Conservation (phyloP, 2,113 vertebrate genomes). For the Eudorcas thomsonii region DNA sequence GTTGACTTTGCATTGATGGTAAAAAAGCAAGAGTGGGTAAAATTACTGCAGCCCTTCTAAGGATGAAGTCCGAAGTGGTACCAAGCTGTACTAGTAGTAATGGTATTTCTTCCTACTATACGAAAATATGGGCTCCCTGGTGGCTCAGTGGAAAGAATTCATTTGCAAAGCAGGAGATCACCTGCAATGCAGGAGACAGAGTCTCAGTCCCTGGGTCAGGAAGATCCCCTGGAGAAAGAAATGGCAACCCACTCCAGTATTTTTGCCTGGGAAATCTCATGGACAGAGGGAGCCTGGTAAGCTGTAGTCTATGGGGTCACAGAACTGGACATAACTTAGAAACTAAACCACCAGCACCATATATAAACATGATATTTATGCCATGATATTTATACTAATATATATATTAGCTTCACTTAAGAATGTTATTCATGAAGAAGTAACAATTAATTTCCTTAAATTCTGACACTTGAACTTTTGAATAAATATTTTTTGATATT, state of each 20-base stretch:
- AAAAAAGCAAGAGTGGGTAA: neutral
- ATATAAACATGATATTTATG: neutral
- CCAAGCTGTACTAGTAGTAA: neutral
- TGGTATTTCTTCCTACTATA: neutral
- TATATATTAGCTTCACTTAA: neutral
- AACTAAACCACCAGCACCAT: neutral
- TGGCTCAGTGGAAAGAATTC: neutral
- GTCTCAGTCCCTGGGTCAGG: neutral
- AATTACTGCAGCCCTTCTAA: neutral
- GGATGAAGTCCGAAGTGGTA: neutral
- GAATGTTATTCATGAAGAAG: neutral
- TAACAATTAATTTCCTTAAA: constrained; percentile 14
- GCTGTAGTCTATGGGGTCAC: neutral
- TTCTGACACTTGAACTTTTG: neutral
- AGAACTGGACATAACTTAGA: neutral
- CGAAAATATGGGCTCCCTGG: neutral
- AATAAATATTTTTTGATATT: neutral
- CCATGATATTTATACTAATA: neutral
- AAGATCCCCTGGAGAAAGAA: neutral
- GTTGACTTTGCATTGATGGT: neutral
- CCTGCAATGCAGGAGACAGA: neutral
- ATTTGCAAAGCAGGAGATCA: neutral
- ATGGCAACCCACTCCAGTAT: neutral
- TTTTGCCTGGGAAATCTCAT: neutral
- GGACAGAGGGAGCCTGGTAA: neutral